Evolutionary conservation across 2,113 vertebrate genomes (phyloP), one percentile per base, ranked within the genome.

Genomic region (Corynorhinus townsendii): DNA sequence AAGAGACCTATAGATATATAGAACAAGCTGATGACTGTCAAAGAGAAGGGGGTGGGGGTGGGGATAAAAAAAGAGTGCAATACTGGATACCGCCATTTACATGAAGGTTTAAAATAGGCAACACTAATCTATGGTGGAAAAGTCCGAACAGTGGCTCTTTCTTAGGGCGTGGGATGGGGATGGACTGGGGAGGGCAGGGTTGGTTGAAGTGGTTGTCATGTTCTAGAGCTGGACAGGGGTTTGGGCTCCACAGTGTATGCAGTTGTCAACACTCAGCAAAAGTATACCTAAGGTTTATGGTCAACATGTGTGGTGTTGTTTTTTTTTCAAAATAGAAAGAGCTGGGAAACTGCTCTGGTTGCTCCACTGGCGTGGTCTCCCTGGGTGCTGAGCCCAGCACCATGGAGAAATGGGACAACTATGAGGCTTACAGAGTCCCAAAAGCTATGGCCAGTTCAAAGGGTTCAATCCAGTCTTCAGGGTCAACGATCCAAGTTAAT

Each of bases 401-500:
- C 72, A 17, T 3, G 2, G 72, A 43, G 72, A 47, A 66, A 30
- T 28, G 28, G 26, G 62, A 33, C 43, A 47, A 75, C 43, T 15
- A 30, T 4, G 40, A 45, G 72, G 72, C 14, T 28, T 28, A 45
- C 30, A 3, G 40, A 15, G 28, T 75, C 40, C 40, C 72, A 75
- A 45, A 43, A 45, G 24, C 72, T 45, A 45, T 9, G 7, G 72
- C 40, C 72, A 75, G 72, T 30, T 75, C 43, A 75, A 30, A 28
- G 72, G 40, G 43, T 30, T 75, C 28, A 28, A 68, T 98, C 59
- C 98, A 98, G 69, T 98, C 98, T 91, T 98, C 99, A 0, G 99
- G 99, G 76, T 99, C 99, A 91, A 99, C 98, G 24, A 99, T 99
- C 96, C 99, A 99, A 95, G 99, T 98, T 99, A 99, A 99, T 98